Base-by-base conservation (phyloP, 2,888 invertebrate genomes). In the Leistus spinibarbis region DNA sequence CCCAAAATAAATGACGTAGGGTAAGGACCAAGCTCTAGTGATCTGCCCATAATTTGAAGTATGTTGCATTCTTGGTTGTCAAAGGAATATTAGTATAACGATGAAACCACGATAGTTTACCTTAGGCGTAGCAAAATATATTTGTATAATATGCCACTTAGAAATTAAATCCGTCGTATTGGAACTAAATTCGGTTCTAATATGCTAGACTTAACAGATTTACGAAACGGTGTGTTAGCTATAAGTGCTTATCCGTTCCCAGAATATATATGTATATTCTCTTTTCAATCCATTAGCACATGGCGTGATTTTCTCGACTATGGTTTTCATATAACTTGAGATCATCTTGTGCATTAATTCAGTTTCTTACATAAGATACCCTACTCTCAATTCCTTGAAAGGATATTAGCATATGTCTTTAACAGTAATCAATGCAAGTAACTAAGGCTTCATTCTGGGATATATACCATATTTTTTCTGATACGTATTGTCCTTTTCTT, bases 401-500 rank as follows among this genome's bases (percentile, higher is more conserved):
- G 4, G 10, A 7, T 40, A 40, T 40, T 40, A 40, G 40, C 40
- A 40, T 40, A 10, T 40, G 13, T 10, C 40, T n/a, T n/a, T n/a
- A n/a, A 40, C 40, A 1, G 40, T 40, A 40, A 40, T 40, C 40
- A 40, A 40, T 10, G 7, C 40, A 40, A 40, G 40, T 40, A n/a
- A n/a, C n/a, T n/a, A n/a, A n/a, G n/a, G n/a, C n/a, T n/a, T n/a
- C n/a, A n/a, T n/a, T n/a, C n/a, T n/a, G n/a, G n/a, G n/a, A n/a
- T n/a, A n/a, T n/a, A n/a, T n/a, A n/a, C n/a, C n/a, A n/a, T n/a
- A n/a, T n/a, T n/a, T n/a, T n/a, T n/a, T n/a, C n/a, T n/a, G n/a
- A n/a, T n/a, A n/a, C n/a, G n/a, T n/a, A n/a, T n/a, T 66, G 13
- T 53, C 13, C 80, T 78, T 79, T 80, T 82, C 80, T 80, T 79